These are phyloP conservation scores for Sthenelais limicola DNA, from an alignment of 2,888 invertebrate species.

Conservation along the genomic window DNA sequence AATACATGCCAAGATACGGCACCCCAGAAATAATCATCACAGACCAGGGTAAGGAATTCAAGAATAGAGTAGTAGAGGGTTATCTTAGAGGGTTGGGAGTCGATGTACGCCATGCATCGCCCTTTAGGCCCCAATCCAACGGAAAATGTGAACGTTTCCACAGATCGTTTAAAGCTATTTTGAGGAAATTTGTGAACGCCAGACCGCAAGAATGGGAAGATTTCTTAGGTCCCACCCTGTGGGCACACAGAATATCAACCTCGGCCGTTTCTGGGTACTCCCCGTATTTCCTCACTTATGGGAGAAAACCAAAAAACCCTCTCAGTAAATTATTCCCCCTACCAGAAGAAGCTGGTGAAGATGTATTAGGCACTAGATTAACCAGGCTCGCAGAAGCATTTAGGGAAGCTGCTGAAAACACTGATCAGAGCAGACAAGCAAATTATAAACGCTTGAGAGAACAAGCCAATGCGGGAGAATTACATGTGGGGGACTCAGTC, in stretches of 20 bases:
- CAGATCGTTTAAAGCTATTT: conserved; percentile 14
- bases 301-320: conserved; percentile 13
- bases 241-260: not conserved
- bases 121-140: conserved; percentile 26
- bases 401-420: too few species aligned
- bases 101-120: not conserved
- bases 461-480: too few species aligned
- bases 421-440: too few species aligned
- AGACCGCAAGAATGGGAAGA: conserved; percentile 13
- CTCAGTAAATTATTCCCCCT: too few species aligned
- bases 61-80: too few species aligned
- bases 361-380: too few species aligned
- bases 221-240: conserved; percentile 8
- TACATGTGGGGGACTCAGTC: too few species aligned
- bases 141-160: conserved; percentile 8
- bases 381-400: too few species aligned
- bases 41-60: conserved; percentile 26
- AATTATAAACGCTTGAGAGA: too few species aligned
- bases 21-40: not conserved
- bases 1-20: conserved; percentile 21
- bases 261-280: conserved; percentile 14
- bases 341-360: too few species aligned
- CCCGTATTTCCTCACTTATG: conserved; percentile 20
- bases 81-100: conserved; percentile 6
- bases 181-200: conserved; percentile 31